A percentile compares a stretch with the other conserved stretches of the same genome.
These are phyloP conservation scores for Tyrophagus putrescentiae DNA, from an alignment of 1,140 invertebrate genomes.

Conservation along the genomic window DNA sequence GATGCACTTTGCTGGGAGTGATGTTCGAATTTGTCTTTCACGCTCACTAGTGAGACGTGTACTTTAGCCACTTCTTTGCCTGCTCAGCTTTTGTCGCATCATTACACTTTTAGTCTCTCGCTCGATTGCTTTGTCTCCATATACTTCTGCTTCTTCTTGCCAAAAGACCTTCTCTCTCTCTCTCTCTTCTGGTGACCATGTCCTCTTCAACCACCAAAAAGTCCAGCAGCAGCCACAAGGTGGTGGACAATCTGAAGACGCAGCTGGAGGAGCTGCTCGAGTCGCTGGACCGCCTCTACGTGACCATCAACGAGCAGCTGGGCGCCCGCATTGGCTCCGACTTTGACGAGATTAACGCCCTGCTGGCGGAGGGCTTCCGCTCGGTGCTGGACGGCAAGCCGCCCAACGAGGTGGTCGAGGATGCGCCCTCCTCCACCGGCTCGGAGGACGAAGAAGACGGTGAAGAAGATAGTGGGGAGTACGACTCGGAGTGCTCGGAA, in stretches of 20 bases:
- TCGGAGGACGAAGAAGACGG: neutral
- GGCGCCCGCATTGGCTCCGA: neutral
- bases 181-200: neutral
- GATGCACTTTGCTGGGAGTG: too few species aligned
- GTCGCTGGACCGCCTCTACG: neutral
- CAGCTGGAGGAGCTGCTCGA: neutral
- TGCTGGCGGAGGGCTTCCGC: neutral
- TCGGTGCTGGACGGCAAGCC: neutral
- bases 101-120: too few species aligned
- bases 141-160: too few species aligned
- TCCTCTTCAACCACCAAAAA: neutral
- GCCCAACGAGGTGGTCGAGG: neutral
- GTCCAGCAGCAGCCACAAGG: too few species aligned
- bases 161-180: neutral
- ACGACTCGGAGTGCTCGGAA: too few species aligned
- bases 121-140: too few species aligned
- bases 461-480: neutral
- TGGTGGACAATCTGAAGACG: constrained; percentile 4
- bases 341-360: neutral
- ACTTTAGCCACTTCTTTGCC: too few species aligned
- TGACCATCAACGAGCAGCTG: neutral
- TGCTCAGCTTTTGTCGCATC: too few species aligned
- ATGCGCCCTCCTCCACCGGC: neutral
- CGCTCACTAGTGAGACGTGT: too few species aligned
- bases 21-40: too few species aligned